Evolutionary conservation across 2,888 invertebrate species (phyloP), one percentile per base, ranked within the genome.

Genomic region (Scelioninae gen. 1): DNA sequence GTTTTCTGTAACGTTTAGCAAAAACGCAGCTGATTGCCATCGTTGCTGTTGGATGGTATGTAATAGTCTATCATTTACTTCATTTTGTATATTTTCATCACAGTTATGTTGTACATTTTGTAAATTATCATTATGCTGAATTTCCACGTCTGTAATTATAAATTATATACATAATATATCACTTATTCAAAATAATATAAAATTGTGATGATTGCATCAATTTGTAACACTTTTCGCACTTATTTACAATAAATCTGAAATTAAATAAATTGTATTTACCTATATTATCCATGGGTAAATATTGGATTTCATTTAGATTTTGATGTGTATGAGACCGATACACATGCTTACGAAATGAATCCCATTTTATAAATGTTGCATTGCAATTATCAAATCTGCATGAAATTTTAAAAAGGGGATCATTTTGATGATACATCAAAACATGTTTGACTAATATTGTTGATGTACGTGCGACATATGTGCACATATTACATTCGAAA

Each of bases 361-460:
- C 34, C 66, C 51, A 66, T 23, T 66, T 66, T 53, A 40, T 53
- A 53, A 40, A 66, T 23, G 66, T 53, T 23, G 66, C 49, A 10
- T 40, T n/a, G 11, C 66, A 66, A 13, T 11, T 8, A 40, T 53
- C 16, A 53, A n/a, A 38, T 15, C 53, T 38, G n/a, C 66, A 66
- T 0, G 53, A 53, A 40, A 66, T 13, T 66, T 66, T 66, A 16
- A 66, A 66, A 7, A 66, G 32, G 0, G 66, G 66, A 29, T 66
- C 51, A 40, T 66, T 40, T 40, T 53, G 1, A 13, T 66, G 66
- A 13, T 11, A 66, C 5, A 13, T 9, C 5, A 53, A n/a, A 13
- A 66, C 53, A 43, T 66, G 66, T 40, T 51, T 65, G 11, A 63
- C 8, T 13, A 65, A 23, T 16, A 65, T 11, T 8, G 5, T 34